Evolutionary conservation across 2,797 vertebrate species (phyloP).

Genomic region (Ibycter americanus): DNA sequence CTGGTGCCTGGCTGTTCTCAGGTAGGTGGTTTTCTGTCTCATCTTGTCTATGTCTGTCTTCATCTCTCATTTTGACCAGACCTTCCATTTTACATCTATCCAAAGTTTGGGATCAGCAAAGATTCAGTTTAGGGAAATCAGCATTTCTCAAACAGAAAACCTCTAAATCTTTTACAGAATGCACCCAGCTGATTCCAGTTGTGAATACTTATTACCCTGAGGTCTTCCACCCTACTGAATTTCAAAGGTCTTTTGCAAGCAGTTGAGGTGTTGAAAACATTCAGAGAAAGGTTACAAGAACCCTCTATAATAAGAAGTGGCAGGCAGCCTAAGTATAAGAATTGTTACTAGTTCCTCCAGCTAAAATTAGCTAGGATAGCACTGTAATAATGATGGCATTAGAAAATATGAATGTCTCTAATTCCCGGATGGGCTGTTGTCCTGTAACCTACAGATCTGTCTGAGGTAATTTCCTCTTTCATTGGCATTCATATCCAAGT

Average conservation of each 20-base stretch:
- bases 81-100: background rate
- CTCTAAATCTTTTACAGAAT: background rate
- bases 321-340: background rate
- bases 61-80: background rate
- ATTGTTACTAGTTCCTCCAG: background rate
- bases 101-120: background rate
- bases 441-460: background rate
- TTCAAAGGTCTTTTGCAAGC: slow-evolving; percentile 34
- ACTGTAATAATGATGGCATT: background rate
- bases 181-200: background rate
- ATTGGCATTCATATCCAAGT: background rate
- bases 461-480: background rate
- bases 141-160: slow-evolving; percentile 14
- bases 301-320: background rate
- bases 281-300: slow-evolving; percentile 52
- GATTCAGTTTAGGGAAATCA: background rate
- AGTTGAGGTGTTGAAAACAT: slow-evolving; percentile 20
- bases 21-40: background rate
- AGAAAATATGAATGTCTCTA: background rate
- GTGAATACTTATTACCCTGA: slow-evolving; percentile 25
- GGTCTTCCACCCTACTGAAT: slow-evolving; percentile 15
- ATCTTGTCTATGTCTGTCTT: background rate
- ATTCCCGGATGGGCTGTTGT: background rate
- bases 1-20: background rate
- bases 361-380: slow-evolving; percentile 9